Evolutionary conservation across 2,113 vertebrate genomes (phyloP), one percentile per base, ranked within the genome.

Genomic region (Psilopogon haemacephalus): DNA sequence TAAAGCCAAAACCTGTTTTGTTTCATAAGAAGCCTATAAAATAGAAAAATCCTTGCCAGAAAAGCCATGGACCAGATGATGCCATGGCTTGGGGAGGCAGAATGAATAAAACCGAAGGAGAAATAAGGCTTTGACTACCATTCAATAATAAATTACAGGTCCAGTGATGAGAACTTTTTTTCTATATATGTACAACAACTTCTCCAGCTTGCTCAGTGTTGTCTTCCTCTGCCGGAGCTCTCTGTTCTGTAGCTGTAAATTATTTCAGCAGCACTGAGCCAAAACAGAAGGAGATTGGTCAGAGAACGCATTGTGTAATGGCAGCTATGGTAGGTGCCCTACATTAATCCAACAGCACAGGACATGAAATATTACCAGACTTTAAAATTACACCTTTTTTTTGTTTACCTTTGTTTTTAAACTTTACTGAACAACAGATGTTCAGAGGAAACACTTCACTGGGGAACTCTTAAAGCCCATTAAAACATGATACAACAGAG

Each of bases 141-240:
- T 81, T 90, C 48, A 88, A 33, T 64, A 94, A n/a, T 68, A 88
- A 70, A 37, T 27, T 79, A 64, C 27, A 37, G 33, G 84, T 59
- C 19, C 26, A 84, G 35, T 60, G 77, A 76, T 86, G 38, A 60
- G 70, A 94, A 96, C n/a, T 91, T 17, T 56, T 50, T 92, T 86
- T 64, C 48, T 42, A 8, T 46, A 40, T 32, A 28, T 28, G 40
- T 71, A 74, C 42, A 72, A 30, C 17, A 24, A 44, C 50, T 92
- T 58, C 79, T 95, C 60, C 75, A 84, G 78, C 64, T 75, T 88
- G 30, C 70, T 73, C 86, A 89, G 69, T 80, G 30, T 69, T 95
- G 78, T 77, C 37, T 93, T 97, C 86, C 78, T 94, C 13, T 88
- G 69, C 75, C 67, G 93, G 65, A 91, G 35, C 44, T 12, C 16